Percentiles rank a stretch among this genome's conserved stretches.
Evolutionary conservation across 2,113 vertebrate species (phyloP).

Genomic region (Eupsittula cactorum): DNA sequence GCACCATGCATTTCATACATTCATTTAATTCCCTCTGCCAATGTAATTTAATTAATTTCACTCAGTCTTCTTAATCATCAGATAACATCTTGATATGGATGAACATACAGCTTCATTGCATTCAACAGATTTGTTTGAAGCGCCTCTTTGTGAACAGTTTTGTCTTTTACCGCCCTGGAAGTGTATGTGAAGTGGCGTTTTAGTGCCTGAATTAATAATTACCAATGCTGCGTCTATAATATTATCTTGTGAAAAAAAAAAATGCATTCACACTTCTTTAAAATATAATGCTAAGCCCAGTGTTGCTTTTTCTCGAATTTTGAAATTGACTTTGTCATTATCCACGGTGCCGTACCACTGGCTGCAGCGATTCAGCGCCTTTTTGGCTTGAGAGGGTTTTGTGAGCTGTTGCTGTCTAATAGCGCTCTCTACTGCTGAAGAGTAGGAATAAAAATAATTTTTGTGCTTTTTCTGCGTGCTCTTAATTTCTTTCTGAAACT

Average conservation of each 20-base stretch:
- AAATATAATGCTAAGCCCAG: neutral
- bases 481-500: neutral
- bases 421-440: conserved; percentile 70
- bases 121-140: neutral
- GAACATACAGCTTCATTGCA: neutral
- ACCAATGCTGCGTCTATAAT: neutral
- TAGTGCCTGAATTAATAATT: neutral
- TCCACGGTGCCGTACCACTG: neutral
- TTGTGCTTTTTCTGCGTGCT: neutral
- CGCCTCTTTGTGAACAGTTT: neutral
- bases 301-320: neutral
- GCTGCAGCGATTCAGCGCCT: neutral
- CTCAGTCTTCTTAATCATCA: neutral
- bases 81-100: conserved; percentile 13
- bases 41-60: conserved; percentile 51
- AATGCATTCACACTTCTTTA: neutral
- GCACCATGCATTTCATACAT: neutral
- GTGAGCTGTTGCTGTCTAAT: conserved; percentile 28
- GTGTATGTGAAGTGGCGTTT: neutral
- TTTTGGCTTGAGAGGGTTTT: neutral
- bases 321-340: neutral
- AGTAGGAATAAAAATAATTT: neutral
- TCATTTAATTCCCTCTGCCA: conserved; percentile 25
- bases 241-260: neutral
- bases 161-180: neutral